Conservation (phyloP, 2,113 vertebrate species). For the Callorhinus ursinus region DNA sequence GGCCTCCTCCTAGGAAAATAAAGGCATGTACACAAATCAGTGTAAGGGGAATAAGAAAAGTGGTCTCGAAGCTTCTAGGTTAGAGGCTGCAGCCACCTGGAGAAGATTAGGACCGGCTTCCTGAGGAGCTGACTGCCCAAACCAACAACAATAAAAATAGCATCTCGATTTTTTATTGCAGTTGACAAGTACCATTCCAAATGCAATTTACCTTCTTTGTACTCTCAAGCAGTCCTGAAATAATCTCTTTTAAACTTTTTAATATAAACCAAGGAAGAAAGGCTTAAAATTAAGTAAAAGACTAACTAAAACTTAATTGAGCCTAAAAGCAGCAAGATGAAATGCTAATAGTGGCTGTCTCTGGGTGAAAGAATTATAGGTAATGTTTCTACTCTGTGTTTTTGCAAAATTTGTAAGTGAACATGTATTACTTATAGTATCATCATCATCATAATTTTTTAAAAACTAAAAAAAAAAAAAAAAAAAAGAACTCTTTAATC, state of each 20-base stretch:
- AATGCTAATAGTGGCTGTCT: neutral
- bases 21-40: neutral
- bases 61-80: neutral
- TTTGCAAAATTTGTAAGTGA: conserved; percentile 8
- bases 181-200: conserved; percentile 31
- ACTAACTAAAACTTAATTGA: neutral
- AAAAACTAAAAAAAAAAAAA: neutral
- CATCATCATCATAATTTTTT: neutral
- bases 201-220: conserved; percentile 39
- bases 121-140: neutral
- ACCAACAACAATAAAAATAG: neutral
- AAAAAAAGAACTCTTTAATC: neutral
- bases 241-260: conserved; percentile 1
- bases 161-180: conserved; percentile 28
- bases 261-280: conserved; percentile 33
- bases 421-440: neutral
- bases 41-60: neutral
- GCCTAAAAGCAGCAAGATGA: neutral
- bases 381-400: neutral
- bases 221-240: conserved; percentile 33
- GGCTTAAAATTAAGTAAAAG: neutral
- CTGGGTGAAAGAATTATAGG: neutral
- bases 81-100: neutral
- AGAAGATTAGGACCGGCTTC: neutral
- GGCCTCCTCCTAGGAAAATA: neutral